Evolutionary conservation across 2,888 invertebrate genomes (phyloP).

Genomic region (Chrysolina haemoptera): DNA sequence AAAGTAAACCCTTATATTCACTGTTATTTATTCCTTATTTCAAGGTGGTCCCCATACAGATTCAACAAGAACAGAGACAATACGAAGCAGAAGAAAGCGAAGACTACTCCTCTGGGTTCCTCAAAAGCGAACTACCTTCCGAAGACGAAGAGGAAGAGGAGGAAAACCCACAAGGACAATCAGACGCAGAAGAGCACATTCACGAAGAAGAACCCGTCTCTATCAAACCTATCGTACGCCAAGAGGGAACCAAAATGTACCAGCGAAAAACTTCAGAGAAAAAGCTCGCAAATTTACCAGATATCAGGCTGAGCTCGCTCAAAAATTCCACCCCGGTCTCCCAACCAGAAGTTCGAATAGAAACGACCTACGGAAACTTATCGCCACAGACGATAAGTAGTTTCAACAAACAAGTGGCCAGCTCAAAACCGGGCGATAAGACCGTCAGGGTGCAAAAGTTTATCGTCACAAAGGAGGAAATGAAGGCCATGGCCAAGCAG

Average conservation of each 20-base stretch:
- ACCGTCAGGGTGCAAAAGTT: constrained; percentile 78
- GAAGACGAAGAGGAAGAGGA: constrained; percentile 54
- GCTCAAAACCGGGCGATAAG: constrained; percentile 75
- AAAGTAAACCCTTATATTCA: constrained; percentile 1
- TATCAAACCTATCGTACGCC: constrained; percentile 68
- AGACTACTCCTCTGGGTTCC: constrained; percentile 59
- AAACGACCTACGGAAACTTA: constrained; percentile 10
- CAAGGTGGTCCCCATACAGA: not conserved
- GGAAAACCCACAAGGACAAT: constrained; percentile 30
- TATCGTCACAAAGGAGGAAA: constrained; percentile 78
- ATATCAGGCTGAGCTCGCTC: constrained; percentile 21
- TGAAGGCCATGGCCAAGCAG: constrained; percentile 77
- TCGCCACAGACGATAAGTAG: constrained; percentile 48
- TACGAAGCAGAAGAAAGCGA: constrained; percentile 56
- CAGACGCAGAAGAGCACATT: constrained; percentile 47
- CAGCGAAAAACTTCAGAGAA: constrained; percentile 45
- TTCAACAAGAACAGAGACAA: constrained; percentile 54
- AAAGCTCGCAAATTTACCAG: not conserved
- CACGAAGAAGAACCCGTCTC: constrained; percentile 47
- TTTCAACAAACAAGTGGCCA: constrained; percentile 55
- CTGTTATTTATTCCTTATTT: not conserved
- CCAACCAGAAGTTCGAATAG: constrained; percentile 17
- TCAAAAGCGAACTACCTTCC: constrained; percentile 69
- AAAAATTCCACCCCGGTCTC: not conserved
- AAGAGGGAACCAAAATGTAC: constrained; percentile 66